Conservation (phyloP, 2,113 vertebrate genomes). For the Lampris incognitus region DNA sequence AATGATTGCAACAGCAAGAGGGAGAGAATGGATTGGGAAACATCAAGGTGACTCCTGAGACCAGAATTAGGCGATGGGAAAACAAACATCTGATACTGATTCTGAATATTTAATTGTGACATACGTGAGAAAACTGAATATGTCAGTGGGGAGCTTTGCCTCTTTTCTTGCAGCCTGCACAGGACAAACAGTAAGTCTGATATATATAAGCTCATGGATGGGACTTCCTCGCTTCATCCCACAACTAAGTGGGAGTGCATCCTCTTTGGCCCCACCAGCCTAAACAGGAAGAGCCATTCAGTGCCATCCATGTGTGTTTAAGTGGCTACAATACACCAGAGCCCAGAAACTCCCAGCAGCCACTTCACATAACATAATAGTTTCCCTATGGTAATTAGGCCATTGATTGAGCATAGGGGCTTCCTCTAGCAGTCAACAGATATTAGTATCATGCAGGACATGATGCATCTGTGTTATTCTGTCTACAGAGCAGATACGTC, state of each 20-base stretch:
- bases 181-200: constrained; percentile 37
- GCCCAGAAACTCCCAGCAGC: constrained; percentile 47
- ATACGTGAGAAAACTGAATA: constrained; percentile 9
- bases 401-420: constrained; percentile 62
- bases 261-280: constrained; percentile 15
- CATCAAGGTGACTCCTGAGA: constrained; percentile 7
- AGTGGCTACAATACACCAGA: constrained; percentile 64
- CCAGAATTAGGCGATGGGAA: constrained; percentile 4
- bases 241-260: constrained; percentile 7
- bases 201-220: constrained; percentile 44
- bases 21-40: constrained; percentile 18
- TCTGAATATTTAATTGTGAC: constrained; percentile 6
- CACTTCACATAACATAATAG: constrained; percentile 52
- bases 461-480: constrained; percentile 35
- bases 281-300: constrained; percentile 32
- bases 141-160: neutral
- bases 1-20: constrained; percentile 2
- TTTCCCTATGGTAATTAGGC: constrained; percentile 62
- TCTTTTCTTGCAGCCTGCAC: constrained; percentile 8
- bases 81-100: constrained; percentile 23
- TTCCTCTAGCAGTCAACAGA: constrained; percentile 34
- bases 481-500: constrained; percentile 36
- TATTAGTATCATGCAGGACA: constrained; percentile 42
- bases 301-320: constrained; percentile 30
- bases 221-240: constrained; percentile 8